Evolutionary conservation across 2,888 invertebrate species (phyloP), one percentile per base, ranked within the genome.

Genomic region (Gymnosoma rotundatum): DNA sequence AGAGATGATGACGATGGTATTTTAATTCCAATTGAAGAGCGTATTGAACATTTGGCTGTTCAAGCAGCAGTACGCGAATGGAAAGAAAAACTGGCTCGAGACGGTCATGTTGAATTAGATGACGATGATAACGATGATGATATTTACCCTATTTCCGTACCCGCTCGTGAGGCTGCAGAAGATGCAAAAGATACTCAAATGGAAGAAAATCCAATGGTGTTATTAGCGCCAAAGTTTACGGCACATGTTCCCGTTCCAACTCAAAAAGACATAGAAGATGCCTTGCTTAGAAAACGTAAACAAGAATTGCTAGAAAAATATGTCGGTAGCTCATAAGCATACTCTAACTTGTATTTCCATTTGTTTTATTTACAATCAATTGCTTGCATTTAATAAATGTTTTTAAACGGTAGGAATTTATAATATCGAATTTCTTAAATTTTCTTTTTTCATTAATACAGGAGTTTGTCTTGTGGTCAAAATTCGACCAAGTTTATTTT

Each of bases 1-100:
- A 93, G 98, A 88, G 99, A 99, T 92, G 99, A 99, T 89, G 99
- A 99, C 90, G 99, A 99, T 92, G 99, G 99, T 0, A 94, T 99
- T 70, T 93, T 99, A 60, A 93, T 97, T 85, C 99, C 99, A 0
- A 91, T 98, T 5, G 99, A 99, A 92, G 93, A 94, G 87, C 94
- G 94, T 83, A 95, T 95, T 45, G 98, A 98, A 93, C 95, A 95
- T 89, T 93, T 94, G 89, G 95, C 96, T 93, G 90, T 90, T 5
- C 89, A 89, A 81, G 88, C 88, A 83, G 94, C 95, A 0, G 94
- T 97, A 2, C 93, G 93, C 8, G 95, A 96, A 87, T 98, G 97
- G 97, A 95, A 95, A 88, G 93, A 92, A 87, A 92, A 86, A 90
- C 92, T 86, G 91, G 90, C 83, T 93, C 94, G 95, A 58, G 93